Evolutionary conservation across 2,113 vertebrate species (phyloP), one percentile per base, ranked within the genome.

Genomic region (Caranx ignobilis): DNA sequence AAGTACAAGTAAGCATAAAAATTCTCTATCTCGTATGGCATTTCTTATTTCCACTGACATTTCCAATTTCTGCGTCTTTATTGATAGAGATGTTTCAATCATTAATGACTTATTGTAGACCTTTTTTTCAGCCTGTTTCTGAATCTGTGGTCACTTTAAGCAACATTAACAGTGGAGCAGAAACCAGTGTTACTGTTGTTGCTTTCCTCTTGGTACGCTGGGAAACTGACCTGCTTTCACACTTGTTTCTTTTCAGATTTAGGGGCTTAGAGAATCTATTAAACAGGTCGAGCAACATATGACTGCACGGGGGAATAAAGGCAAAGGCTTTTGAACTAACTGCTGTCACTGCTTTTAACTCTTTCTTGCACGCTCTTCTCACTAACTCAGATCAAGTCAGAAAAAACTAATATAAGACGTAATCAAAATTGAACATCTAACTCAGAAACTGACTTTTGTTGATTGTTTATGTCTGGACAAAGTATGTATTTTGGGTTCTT

Each of bases 1-100:
- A 97, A 93, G 75, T 84, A 97, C 94, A 99, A 99, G 97, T 99
- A 95, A 95, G 98, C 39, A 41, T 41, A 9, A 41, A 41, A 10
- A 10, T 41, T 10, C 11, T 41, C 11, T 11, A 41, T 41, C 39
- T 10, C 39, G 2, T 9, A 41, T 41, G 39, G 11, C 6, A 9
- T 41, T 41, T 41, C 11, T 10, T 10, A 41, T 41, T 41, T 41
- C 39, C 9, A 10, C 8, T 72, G 1, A 67, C 35, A 43, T 76
- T 61, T 72, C 10, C 5, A n/a, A 6, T 21, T 61, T 57, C 18
- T 15, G 0, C 2, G 26, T 43, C 8, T 39, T 59, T 3, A 3
- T 35, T 57, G 18, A 70, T 37, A 5, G 50, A 63, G 35, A 39
- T 59, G 2, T 69, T 77, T 6, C 56, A 1, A 62, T 57, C 15